Evolutionary conservation across 2,888 invertebrate species (phyloP).

Genomic region (Gymnosoma rotundatum): DNA sequence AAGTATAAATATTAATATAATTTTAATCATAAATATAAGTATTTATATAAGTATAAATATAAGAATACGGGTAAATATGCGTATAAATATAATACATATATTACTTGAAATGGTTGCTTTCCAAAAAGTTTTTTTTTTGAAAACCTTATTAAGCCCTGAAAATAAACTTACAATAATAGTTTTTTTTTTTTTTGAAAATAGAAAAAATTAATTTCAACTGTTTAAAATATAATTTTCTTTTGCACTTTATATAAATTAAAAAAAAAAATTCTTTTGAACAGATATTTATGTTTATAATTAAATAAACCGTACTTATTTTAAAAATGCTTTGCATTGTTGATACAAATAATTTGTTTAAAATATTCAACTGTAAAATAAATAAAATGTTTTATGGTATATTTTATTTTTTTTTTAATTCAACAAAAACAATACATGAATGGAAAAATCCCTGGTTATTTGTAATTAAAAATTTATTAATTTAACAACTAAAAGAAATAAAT

Average conservation of each 20-base stretch:
- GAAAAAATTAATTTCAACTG: too few species aligned
- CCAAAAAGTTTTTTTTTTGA: too few species aligned
- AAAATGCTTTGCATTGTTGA: neutral
- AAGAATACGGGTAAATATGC: too few species aligned
- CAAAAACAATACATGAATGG: neutral
- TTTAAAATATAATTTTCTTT: too few species aligned
- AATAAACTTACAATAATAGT: too few species aligned
- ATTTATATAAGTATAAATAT: too few species aligned
- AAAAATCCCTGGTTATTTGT: slow-evolving; percentile 18
- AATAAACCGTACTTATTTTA: neutral
- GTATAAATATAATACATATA: too few species aligned
- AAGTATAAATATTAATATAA: too few species aligned
- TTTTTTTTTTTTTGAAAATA: too few species aligned
- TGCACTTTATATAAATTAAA: neutral
- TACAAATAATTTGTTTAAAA: neutral
- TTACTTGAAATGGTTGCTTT: too few species aligned
- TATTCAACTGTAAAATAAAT: slow-evolving; percentile 5
- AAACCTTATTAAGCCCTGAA: too few species aligned
- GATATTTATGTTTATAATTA: neutral
- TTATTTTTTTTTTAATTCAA: slow-evolving; percentile 5
- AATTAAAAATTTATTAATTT: slow-evolving; percentile 57
- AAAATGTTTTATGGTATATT: neutral
- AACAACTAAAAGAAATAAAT: slow-evolving; percentile 42
- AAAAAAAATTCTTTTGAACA: neutral
- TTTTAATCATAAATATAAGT: too few species aligned